Percentiles rank a stretch among this genome's conserved stretches.
These are phyloP conservation scores for Phalacrocorax pelagicus DNA, from an alignment of 2,113 vertebrate species.

Conservation along the genomic window DNA sequence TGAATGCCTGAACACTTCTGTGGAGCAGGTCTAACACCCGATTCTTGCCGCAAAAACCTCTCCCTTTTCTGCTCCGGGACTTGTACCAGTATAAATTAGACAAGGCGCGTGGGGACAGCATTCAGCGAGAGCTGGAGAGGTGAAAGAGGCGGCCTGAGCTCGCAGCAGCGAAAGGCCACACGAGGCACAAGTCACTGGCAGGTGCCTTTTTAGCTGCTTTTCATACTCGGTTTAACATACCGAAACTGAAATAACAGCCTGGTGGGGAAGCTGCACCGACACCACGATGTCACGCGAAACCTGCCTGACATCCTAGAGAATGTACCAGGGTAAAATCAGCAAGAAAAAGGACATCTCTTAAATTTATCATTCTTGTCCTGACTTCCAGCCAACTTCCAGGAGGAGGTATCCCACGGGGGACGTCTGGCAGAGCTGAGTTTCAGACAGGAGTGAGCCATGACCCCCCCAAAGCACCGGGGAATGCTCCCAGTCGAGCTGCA, in stretches of 20 bases:
- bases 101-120: not conserved
- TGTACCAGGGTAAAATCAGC: not conserved
- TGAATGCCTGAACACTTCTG: not conserved
- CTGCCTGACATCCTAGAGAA: not conserved
- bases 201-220: not conserved
- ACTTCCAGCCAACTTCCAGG: not conserved
- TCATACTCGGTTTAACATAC: fast-evolving
- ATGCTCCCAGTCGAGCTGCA: not conserved
- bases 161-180: not conserved
- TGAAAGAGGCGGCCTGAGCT: not conserved
- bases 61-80: not conserved
- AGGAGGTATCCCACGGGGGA: not conserved
- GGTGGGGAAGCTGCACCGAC: not conserved
- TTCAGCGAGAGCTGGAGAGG: not conserved
- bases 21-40: not conserved
- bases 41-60: not conserved
- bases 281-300: fast-evolving
- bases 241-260: not conserved
- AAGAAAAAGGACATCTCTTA: not conserved
- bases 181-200: not conserved
- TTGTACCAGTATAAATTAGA: not conserved
- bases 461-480: not conserved
- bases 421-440: not conserved
- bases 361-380: not conserved
- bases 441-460: not conserved